Base-by-base conservation (phyloP, 2,888 invertebrate genomes). In the Craniophora ligustri region DNA sequence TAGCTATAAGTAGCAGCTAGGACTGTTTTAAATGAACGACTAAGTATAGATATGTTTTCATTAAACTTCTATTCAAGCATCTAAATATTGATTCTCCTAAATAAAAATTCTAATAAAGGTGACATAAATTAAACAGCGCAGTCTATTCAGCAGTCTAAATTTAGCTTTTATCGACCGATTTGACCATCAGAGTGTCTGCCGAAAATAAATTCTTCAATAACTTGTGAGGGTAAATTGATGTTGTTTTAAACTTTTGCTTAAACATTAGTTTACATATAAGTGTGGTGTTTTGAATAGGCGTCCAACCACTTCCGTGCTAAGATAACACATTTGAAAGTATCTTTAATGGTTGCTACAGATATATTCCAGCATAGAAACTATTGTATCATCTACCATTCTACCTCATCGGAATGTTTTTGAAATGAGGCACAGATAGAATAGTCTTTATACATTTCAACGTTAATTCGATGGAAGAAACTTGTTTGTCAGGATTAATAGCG, bases 381-480 rank as follows among this genome's bases (percentile, higher is more conserved):
- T n/a, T n/a, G n/a, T n/a, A n/a, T n/a, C n/a, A n/a, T n/a, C n/a
- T n/a, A n/a, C n/a, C n/a, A n/a, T n/a, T n/a, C n/a, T n/a, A n/a
- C n/a, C n/a, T n/a, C n/a, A n/a, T n/a, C n/a, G n/a, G 15, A 3
- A 11, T 26, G 18, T 4, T 8, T 23, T 14, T 23, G 6, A n/a
- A 16, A 28, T 14, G 7, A 21, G n/a, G 10, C 6, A 42, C 32
- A 19, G 23, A 32, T n/a, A 7, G 14, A 7, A 26, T 16, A 26
- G 14, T 16, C 6, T 28, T 32, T 13, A 23, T 10, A 5, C 15
- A n/a, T 14, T 23, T 14, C n/a, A 40, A 47, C 2, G 53, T 60
- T 73, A 68, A 74, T 76, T 66, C 67, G 63, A 79, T 76, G 62
- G 72, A 61, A 74, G 59, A 78, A 74, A 67, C 71, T 50, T 65